phyloP scores from a whole-genome alignment of 2,113 vertebrate species.

The Romanogobio albipinnatus region DNA sequence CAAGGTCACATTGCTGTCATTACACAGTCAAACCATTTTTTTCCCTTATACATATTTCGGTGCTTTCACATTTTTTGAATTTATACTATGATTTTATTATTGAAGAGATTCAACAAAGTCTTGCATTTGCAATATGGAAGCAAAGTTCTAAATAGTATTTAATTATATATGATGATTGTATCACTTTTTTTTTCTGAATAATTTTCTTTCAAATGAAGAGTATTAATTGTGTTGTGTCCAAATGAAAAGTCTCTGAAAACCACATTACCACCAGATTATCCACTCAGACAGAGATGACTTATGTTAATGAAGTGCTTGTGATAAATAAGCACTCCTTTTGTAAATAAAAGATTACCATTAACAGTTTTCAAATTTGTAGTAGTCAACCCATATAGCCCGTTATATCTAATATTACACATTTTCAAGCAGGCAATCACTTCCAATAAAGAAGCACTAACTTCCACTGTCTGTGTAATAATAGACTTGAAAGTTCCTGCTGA shows the following conservation, averaged over 20 bases:
- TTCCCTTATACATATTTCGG: neutral
- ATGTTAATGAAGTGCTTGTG: neutral
- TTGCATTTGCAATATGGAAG: neutral
- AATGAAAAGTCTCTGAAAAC: neutral
- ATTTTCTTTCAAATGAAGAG: neutral
- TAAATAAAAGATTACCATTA: neutral
- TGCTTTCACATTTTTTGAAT: neutral
- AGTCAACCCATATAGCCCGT: neutral
- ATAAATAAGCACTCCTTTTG: conserved; percentile 1
- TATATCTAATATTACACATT: neutral
- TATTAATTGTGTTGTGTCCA: neutral
- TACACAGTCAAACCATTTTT: neutral
- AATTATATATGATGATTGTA: neutral
- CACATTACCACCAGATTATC: neutral
- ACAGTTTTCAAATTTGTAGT: neutral
- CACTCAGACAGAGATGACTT: neutral
- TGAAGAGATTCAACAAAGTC: neutral
- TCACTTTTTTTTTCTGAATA: neutral
- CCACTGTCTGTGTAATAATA: neutral
- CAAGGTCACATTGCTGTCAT: conserved; percentile 19
- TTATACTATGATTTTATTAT: neutral
- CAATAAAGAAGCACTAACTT: neutral
- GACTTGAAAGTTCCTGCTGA: neutral
- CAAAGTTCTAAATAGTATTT: neutral
- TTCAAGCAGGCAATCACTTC: neutral